Conservation (phyloP, 2,113 vertebrate species). For the Pelvicachromis taeniatus region DNA sequence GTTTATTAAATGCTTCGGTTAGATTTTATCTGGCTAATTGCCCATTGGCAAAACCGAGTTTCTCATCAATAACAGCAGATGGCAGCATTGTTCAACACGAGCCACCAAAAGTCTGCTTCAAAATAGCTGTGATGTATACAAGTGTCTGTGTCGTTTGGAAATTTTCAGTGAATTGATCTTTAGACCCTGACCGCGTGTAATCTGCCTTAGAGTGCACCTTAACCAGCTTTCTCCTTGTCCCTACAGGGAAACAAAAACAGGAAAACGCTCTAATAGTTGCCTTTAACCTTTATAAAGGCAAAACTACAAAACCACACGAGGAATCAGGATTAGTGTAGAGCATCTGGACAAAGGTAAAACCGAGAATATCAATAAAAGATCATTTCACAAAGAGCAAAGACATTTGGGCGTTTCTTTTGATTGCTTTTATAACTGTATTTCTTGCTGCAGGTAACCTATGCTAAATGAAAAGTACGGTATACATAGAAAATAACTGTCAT, state of each 20-base stretch:
- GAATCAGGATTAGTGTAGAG: neutral
- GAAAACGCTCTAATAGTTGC: neutral
- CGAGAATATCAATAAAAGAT: neutral
- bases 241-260: neutral
- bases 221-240: neutral
- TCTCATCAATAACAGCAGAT: conserved; percentile 25
- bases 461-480: neutral
- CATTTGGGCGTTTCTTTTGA: neutral
- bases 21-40: neutral
- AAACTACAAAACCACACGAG: neutral
- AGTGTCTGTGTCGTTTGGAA: neutral
- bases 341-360: neutral
- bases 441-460: neutral
- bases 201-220: neutral
- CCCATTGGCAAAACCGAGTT: neutral
- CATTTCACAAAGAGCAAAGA: neutral
- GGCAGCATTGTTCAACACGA: conserved; percentile 57
- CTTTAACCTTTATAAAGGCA: neutral
- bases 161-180: neutral
- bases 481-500: neutral
- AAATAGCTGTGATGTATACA: neutral
- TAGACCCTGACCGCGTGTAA: neutral
- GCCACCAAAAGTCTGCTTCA: neutral
- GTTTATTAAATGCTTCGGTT: neutral
- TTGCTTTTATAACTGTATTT: neutral